Conservation (phyloP, 1,140 invertebrate genomes). For the Hylaeus anthracinus region DNA sequence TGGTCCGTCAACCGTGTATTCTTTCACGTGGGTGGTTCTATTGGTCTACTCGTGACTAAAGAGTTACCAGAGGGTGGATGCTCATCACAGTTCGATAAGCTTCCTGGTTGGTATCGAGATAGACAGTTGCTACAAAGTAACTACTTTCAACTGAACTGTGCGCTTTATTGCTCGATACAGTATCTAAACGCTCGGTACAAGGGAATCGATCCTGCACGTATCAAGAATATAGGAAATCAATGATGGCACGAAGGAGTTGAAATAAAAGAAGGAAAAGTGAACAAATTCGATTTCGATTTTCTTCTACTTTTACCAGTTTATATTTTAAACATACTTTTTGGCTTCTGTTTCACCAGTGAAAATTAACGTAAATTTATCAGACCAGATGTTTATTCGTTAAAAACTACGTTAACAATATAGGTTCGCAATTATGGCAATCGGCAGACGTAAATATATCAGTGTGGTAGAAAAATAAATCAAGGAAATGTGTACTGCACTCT, state of each 20-base stretch:
- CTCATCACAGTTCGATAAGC: slow-evolving; percentile 58
- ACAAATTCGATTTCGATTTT: no score
- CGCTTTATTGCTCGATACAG: slow-evolving; percentile 41
- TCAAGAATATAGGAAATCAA: slow-evolving; percentile 11
- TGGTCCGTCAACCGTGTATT: slow-evolving; percentile 57
- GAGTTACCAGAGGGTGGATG: slow-evolving; percentile 48
- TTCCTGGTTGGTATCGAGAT: slow-evolving; percentile 46
- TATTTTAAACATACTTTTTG: no score
- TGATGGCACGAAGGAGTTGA: not conserved
- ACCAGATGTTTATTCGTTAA: no score
- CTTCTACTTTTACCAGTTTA: not conserved
- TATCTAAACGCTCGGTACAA: slow-evolving; percentile 16
- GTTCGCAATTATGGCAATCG: no score
- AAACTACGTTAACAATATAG: no score
- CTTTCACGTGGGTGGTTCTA: slow-evolving; percentile 56
- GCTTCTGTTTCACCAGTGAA: no score
- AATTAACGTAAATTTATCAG: no score
- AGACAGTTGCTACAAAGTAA: slow-evolving; percentile 52
- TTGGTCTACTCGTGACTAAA: slow-evolving; percentile 56
- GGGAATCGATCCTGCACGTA: slow-evolving; percentile 22
- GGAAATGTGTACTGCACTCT: no score
- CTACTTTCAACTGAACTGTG: slow-evolving; percentile 39
- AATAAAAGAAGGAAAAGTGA: not conserved
- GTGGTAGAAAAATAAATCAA: no score
- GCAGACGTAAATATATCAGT: no score